Evolutionary conservation across 2,888 invertebrate genomes (phyloP).

Genomic region (Actias luna): DNA sequence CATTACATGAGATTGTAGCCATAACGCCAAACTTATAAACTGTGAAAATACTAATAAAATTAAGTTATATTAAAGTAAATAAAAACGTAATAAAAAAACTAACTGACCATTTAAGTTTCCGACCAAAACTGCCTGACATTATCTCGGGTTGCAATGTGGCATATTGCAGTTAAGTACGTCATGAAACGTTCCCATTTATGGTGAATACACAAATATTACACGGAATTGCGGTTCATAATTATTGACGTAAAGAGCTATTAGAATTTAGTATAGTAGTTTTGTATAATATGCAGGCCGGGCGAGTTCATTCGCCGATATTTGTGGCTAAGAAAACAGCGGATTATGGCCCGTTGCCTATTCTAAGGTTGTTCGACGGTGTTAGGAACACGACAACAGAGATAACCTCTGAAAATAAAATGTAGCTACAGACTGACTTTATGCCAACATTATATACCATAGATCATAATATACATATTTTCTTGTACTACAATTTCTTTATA

Average conservation of each 20-base stretch:
- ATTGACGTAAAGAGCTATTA: conserved; percentile 36
- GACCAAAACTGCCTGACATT: neutral
- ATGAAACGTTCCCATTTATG: conserved; percentile 1
- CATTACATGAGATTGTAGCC: no score
- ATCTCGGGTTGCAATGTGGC: neutral
- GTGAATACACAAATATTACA: conserved; percentile 17
- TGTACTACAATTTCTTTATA: no score
- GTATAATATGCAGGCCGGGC: conserved; percentile 33
- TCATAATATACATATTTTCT: no score
- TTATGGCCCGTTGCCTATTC: neutral
- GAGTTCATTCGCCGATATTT: conserved; percentile 29
- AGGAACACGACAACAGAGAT: no score
- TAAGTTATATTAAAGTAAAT: neutral
- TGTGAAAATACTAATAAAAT: neutral
- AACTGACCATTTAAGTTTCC: neutral
- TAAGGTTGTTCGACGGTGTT: neutral
- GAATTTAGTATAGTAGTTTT: conserved; percentile 34
- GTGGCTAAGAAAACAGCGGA: conserved; percentile 23
- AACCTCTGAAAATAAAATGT: no score
- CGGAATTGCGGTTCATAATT: conserved; percentile 30
- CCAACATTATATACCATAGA: no score
- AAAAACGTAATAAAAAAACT: neutral
- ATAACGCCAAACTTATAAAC: no score
- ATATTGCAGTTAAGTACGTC: conserved; percentile 6
- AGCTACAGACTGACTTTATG: no score